phyloP scores from a whole-genome alignment of 2,113 vertebrate species.

The Antennarius striatus region DNA sequence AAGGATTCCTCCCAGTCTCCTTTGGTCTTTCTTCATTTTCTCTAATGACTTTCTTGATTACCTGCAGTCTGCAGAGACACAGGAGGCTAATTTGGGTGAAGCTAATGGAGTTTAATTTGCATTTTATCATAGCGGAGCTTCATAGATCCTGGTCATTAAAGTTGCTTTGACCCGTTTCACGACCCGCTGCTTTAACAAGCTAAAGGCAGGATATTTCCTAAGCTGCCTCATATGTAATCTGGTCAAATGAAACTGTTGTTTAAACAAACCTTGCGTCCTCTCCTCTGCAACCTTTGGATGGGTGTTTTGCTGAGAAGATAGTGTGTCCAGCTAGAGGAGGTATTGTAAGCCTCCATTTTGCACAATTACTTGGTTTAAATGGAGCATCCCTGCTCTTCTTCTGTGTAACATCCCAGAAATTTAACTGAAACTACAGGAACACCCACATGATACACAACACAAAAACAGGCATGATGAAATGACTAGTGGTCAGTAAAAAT shows the following conservation, averaged over 20 bases:
- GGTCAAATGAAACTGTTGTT: background rate
- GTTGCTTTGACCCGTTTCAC: conserved; percentile 26
- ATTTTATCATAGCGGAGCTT: conserved; percentile 42
- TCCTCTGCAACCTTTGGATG: too few species aligned
- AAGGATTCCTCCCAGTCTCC: conserved; percentile 19
- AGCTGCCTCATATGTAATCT: conserved; percentile 46
- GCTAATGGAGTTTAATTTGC: conserved; percentile 54
- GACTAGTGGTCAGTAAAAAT: too few species aligned
- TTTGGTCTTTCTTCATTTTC: conserved; percentile 33
- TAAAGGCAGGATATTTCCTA: conserved; percentile 56
- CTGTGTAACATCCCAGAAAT: too few species aligned
- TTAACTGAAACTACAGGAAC: too few species aligned
- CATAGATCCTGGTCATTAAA: conserved; percentile 49
- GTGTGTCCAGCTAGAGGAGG: too few species aligned
- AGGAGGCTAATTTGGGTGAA: conserved; percentile 14
- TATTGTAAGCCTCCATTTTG: too few species aligned
- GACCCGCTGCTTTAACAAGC: conserved; percentile 56
- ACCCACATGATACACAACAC: too few species aligned
- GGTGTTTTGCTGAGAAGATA: too few species aligned
- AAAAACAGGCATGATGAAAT: too few species aligned
- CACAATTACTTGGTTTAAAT: too few species aligned
- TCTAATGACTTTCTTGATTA: conserved; percentile 54
- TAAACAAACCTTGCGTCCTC: too few species aligned
- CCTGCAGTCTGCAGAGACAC: conserved; percentile 14
- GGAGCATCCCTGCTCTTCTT: too few species aligned